These are phyloP conservation scores for Styela clava DNA, from an alignment of 23 tunicate species.

Conservation along the genomic window DNA sequence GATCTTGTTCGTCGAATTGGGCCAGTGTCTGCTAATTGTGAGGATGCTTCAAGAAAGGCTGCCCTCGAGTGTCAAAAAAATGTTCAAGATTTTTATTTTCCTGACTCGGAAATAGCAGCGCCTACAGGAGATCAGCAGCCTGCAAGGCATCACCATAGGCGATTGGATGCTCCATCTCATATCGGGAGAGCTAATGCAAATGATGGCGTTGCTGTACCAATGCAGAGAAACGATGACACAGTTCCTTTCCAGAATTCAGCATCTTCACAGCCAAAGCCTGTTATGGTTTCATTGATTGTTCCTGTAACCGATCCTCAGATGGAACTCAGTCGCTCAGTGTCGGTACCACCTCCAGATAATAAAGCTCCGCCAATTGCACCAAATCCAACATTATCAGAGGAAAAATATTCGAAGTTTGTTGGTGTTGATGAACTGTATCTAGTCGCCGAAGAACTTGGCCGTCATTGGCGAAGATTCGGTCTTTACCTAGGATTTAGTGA, in stretches of 20 bases:
- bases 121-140: neutral
- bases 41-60: neutral
- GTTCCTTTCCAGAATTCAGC: neutral
- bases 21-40: neutral
- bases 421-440: neutral
- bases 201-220: neutral
- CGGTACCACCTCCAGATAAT: neutral
- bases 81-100: neutral
- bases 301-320: neutral
- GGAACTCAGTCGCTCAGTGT: too few relatives aligned
- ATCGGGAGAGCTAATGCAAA: neutral
- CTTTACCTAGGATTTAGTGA: neutral
- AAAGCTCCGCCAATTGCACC: neutral
- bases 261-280: neutral
- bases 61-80: slow-evolving; percentile 7
- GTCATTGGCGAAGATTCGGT: slow-evolving; percentile 12
- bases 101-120: neutral
- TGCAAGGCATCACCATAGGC: neutral
- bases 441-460: slow-evolving; percentile 6
- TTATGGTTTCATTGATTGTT: neutral
- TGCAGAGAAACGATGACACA: neutral
- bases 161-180: neutral
- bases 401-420: neutral
- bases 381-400: neutral
- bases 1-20: neutral